phyloP scores from a whole-genome alignment of 64 coral and sea anemone genomes.

The Montipora capricornis region DNA sequence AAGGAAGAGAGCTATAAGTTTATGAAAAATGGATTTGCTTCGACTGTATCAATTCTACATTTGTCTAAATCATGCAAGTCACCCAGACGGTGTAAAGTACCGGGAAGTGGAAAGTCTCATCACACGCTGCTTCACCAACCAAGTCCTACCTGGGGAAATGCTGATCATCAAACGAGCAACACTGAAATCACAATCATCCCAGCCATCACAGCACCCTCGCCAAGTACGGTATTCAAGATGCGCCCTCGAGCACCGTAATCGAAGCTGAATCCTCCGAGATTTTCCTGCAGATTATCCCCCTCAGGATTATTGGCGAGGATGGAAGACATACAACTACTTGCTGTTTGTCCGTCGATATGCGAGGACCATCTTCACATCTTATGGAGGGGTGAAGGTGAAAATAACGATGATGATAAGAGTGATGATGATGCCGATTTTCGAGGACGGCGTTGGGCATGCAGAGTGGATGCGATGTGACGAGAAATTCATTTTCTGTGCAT shows the following conservation, averaged over 20 bases:
- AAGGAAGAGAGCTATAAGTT: constrained; percentile 27
- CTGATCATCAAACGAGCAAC: constrained; percentile 21
- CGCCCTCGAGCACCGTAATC: neutral
- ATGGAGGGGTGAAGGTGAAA: too few relatives aligned
- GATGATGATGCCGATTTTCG: too few relatives aligned
- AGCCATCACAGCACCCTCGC: too few relatives aligned
- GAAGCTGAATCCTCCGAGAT: constrained; percentile 15
- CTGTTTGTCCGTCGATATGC: constrained; percentile 18
- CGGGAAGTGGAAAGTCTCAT: constrained; percentile 39
- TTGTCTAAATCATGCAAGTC: constrained; percentile 39
- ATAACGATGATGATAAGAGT: too few relatives aligned
- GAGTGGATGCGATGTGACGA: too few relatives aligned
- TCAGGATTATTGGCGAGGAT: constrained; percentile 11
- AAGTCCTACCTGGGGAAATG: neutral
- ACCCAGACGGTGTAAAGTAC: neutral
- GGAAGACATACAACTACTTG: neutral
- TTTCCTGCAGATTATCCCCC: constrained; percentile 20
- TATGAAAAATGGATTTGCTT: constrained; percentile 32
- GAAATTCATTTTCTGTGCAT: too few relatives aligned
- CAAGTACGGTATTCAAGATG: neutral
- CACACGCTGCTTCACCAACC: constrained; percentile 35
- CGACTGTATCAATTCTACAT: constrained; percentile 46
- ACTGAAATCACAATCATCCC: neutral
- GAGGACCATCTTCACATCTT: too few relatives aligned
- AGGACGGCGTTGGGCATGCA: too few relatives aligned